These are phyloP conservation scores for Octopus bimaculoides DNA, from an alignment of 1,140 invertebrate species.

Conservation along the genomic window DNA sequence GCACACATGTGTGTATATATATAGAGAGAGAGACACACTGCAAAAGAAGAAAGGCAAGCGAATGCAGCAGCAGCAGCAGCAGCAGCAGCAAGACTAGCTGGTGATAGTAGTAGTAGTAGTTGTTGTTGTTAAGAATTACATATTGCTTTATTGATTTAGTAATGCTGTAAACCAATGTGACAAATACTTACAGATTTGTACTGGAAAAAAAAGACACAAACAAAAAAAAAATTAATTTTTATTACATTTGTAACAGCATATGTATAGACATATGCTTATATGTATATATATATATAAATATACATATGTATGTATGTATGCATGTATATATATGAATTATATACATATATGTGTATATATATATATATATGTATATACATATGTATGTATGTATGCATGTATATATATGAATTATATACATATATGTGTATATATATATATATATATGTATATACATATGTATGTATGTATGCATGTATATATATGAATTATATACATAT, in stretches of 20 bases:
- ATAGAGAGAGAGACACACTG: too few relatives aligned
- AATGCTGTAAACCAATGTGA: too few relatives aligned
- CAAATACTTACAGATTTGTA: too few relatives aligned
- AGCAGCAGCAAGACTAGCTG: too few relatives aligned
- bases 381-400: not conserved
- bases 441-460: not conserved
- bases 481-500: not conserved
- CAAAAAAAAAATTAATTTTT: not conserved
- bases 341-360: not conserved
- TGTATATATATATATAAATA: not conserved
- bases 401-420: not conserved
- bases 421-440: not conserved
- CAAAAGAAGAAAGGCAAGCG: too few relatives aligned
- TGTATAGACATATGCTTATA: not conserved
- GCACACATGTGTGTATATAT: too few relatives aligned
- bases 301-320: not conserved
- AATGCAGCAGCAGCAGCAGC: too few relatives aligned
- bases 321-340: not conserved
- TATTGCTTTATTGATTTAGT: too few relatives aligned
- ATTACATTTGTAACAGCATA: not conserved
- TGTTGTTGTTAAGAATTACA: too few relatives aligned
- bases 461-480: not conserved
- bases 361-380: not conserved
- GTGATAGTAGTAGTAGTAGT: too few relatives aligned
- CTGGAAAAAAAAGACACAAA: too few relatives aligned